phyloP scores from a whole-genome alignment of 92 coral and sea anemone genomes.

The Galaxea fascicularis region DNA sequence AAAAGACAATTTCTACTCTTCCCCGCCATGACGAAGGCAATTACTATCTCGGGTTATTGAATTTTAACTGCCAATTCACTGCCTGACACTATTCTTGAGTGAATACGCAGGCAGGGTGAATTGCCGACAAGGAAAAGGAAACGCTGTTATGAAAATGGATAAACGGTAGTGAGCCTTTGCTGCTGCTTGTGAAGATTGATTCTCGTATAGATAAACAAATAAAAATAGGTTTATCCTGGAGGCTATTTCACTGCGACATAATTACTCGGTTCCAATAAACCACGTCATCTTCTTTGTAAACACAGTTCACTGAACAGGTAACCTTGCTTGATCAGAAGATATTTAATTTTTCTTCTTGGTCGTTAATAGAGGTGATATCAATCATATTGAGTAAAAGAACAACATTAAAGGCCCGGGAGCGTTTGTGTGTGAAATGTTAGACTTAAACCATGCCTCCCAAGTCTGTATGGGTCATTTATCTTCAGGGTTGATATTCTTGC shows the following conservation, averaged over 20 bases:
- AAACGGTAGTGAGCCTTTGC: not conserved
- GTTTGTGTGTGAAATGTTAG: conserved; percentile 33
- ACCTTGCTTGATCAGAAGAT: conserved; percentile 48
- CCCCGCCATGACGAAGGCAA: conserved; percentile 66
- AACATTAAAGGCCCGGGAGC: conserved; percentile 19
- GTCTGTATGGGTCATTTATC: conserved; percentile 6
- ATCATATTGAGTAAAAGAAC: conserved; percentile 49
- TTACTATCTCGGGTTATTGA: conserved; percentile 69
- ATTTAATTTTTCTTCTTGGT: conserved; percentile 30
- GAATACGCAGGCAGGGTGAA: conserved; percentile 28
- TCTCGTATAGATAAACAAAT: conserved; percentile 1
- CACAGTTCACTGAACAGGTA: conserved; percentile 33
- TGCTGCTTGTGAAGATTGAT: conserved; percentile 27
- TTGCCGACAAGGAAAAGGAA: conserved; percentile 30
- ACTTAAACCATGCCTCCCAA: conserved; percentile 17
- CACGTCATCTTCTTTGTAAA: conserved; percentile 37
- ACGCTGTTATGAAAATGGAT: not conserved
- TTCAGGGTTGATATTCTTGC: conserved; percentile 8
- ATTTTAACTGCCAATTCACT: conserved; percentile 68
- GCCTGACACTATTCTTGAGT: conserved; percentile 48
- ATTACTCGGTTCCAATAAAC: conserved; percentile 24
- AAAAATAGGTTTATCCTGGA: conserved; percentile 8
- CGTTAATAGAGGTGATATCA: conserved; percentile 43
- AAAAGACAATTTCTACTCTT: conserved; percentile 69
- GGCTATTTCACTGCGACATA: conserved; percentile 24